Base-by-base conservation (phyloP, 1,140 invertebrate genomes). In the Pachyrhynchus sulphureomaculatus region DNA sequence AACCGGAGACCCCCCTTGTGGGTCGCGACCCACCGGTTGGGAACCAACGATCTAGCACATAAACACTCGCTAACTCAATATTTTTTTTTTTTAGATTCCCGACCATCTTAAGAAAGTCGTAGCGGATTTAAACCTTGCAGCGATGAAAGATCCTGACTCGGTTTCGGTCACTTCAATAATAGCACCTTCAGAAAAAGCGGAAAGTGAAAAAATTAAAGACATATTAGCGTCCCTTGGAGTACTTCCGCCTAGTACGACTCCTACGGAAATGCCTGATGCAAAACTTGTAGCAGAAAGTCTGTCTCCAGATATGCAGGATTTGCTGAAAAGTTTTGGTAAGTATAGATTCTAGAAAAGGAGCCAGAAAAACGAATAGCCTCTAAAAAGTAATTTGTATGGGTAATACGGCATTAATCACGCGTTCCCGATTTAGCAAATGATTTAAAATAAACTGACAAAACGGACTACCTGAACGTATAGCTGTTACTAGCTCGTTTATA, bases 321-420 rank as follows among this genome's bases (percentile, higher is more conserved):
- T 80, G 5, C 56, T 80, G 9, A 76, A 73, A 52, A 75, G 66
- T 34, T 77, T 79, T 58, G 79, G 79, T 8, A 67, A 77, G n/a
- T 39, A 33, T 62, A 72, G n/a, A n/a, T n/a, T n/a, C n/a, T n/a
- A n/a, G n/a, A n/a, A n/a, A n/a, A n/a, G n/a, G n/a, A n/a, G n/a
- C n/a, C n/a, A n/a, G n/a, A n/a, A n/a, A n/a, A n/a, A n/a, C n/a
- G n/a, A n/a, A n/a, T n/a, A n/a, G n/a, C n/a, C n/a, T n/a, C n/a
- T n/a, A n/a, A n/a, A n/a, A n/a, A n/a, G n/a, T n/a, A n/a, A n/a
- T n/a, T n/a, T n/a, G n/a, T n/a, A n/a, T n/a, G n/a, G n/a, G n/a
- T n/a, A n/a, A n/a, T n/a, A n/a, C n/a, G n/a, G n/a, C n/a, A n/a
- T n/a, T n/a, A n/a, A n/a, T n/a, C n/a, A n/a, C n/a, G n/a, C n/a